Evolutionary conservation across 2,113 vertebrate genomes (phyloP).

Genomic region (Poeciliopsis occidentalis): DNA sequence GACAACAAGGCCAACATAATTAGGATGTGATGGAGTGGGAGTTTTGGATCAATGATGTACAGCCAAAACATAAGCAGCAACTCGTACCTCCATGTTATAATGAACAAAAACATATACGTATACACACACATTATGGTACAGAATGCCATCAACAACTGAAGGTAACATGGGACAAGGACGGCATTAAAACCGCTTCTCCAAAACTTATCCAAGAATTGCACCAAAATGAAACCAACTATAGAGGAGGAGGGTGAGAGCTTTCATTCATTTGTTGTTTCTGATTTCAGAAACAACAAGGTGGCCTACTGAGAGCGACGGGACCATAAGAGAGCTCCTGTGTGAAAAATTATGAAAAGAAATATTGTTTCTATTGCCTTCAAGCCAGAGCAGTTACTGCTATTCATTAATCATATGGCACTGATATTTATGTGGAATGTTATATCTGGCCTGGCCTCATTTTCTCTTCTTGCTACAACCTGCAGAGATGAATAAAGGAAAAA

Average conservation of each 20-base stretch:
- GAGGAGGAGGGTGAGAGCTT: not conserved
- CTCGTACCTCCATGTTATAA: too few relatives aligned
- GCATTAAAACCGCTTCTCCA: too few relatives aligned
- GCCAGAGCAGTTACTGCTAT: not conserved
- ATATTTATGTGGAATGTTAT: not conserved
- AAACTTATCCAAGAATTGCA: not conserved
- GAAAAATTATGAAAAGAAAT: not conserved
- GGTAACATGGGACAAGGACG: too few relatives aligned
- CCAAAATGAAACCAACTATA: not conserved
- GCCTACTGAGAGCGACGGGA: not conserved
- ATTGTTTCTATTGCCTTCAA: not conserved
- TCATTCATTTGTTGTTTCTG: too few relatives aligned
- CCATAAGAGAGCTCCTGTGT: not conserved
- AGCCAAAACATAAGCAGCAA: too few relatives aligned
- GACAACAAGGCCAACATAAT: too few relatives aligned
- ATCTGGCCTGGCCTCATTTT: not conserved
- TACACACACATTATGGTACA: too few relatives aligned
- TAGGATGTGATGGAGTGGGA: too few relatives aligned
- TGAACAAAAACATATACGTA: too few relatives aligned
- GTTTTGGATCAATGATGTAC: too few relatives aligned
- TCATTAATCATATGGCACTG: not conserved
- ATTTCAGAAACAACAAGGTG: not conserved
- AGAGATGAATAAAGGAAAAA: not conserved
- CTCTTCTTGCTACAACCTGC: not conserved
- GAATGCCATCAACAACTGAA: too few relatives aligned